Evolutionary conservation across 2,113 vertebrate genomes (phyloP).

Genomic region (Cairina moschata): DNA sequence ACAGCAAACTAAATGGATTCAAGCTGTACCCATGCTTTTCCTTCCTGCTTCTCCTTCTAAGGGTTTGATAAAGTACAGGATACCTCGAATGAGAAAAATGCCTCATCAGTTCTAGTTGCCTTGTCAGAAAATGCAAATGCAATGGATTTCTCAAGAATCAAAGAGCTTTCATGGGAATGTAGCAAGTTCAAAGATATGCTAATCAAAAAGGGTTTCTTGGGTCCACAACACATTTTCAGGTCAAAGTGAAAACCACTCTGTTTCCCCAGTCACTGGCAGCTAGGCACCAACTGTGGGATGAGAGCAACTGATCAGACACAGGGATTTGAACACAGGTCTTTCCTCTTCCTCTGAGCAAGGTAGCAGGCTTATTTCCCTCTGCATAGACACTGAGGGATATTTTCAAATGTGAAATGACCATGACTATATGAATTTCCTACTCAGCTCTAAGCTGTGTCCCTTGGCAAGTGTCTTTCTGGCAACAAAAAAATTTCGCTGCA

Average conservation of each 20-base stretch:
- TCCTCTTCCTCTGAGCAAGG: not conserved
- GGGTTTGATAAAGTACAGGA: not conserved
- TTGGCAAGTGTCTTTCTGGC: not conserved
- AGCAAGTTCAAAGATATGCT: not conserved
- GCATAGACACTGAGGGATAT: not conserved
- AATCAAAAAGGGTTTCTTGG: not conserved
- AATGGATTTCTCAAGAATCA: not conserved
- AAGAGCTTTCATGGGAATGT: not conserved
- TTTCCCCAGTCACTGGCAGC: not conserved
- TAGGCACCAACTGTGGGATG: not conserved
- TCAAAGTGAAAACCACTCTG: not conserved
- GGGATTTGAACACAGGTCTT: accelerated
- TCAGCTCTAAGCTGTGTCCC: not conserved
- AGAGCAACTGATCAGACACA: not conserved
- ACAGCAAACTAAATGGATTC: conserved; percentile 1
- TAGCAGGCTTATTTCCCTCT: not conserved
- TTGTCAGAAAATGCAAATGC: not conserved
- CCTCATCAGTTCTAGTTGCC: not conserved
- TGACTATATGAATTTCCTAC: not conserved
- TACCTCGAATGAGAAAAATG: not conserved
- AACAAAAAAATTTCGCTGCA: not conserved
- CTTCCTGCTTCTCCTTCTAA: not conserved
- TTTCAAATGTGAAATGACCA: not conserved
- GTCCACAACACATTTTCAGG: not conserved
- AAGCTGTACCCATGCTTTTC: not conserved